Conservation (phyloP, 2,888 invertebrate genomes). For the Caenorhabditis angaria region DNA sequence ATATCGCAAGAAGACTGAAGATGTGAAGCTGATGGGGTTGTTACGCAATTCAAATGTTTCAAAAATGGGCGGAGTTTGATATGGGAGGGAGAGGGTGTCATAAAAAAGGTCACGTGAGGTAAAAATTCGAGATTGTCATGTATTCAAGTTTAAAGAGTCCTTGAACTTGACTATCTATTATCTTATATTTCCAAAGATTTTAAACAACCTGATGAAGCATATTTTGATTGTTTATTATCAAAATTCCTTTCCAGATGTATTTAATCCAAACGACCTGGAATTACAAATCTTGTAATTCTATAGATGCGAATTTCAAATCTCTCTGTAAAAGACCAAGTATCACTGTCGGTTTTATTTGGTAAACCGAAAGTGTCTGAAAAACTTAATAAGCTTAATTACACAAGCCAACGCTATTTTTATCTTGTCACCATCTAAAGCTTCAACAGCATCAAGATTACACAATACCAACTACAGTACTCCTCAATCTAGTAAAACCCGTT, state of each 20-base stretch:
- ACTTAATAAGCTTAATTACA: slow-evolving; percentile 16
- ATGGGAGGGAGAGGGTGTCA: not conserved
- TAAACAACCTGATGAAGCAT: too few relatives aligned
- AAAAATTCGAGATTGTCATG: not conserved
- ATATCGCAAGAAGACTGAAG: slow-evolving; percentile 11
- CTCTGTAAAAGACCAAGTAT: too few relatives aligned
- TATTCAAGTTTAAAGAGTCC: too few relatives aligned
- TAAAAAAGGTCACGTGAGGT: slow-evolving; percentile 8
- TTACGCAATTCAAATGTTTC: slow-evolving; percentile 9
- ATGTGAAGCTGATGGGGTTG: not conserved
- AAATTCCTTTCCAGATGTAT: too few relatives aligned
- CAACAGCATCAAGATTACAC: slow-evolving; percentile 4
- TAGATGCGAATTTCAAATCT: too few relatives aligned
- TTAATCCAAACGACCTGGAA: too few relatives aligned
- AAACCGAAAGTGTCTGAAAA: slow-evolving; percentile 27
- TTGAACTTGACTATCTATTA: too few relatives aligned
- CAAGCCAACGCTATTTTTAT: not conserved
- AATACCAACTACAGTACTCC: not conserved
- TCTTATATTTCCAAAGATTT: too few relatives aligned
- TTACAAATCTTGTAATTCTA: too few relatives aligned
- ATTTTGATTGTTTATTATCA: too few relatives aligned
- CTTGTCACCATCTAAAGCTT: not conserved
- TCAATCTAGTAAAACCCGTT: not conserved
- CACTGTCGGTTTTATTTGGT: too few relatives aligned
- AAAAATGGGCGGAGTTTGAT: slow-evolving; percentile 23